These are phyloP conservation scores for Drosophila picticornis DNA, from an alignment of 2,888 invertebrate species.

Conservation along the genomic window DNA sequence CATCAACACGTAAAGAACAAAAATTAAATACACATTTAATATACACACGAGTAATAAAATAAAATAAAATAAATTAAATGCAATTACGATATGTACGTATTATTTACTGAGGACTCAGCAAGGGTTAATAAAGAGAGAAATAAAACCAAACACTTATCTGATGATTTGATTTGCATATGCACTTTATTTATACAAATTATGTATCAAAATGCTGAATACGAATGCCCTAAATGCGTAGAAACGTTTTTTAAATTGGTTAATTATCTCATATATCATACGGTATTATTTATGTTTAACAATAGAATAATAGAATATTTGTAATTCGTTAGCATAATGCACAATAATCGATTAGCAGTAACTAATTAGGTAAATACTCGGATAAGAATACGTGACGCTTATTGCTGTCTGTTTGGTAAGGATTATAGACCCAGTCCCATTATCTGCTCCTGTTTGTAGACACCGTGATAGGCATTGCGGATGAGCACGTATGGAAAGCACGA, in stretches of 20 bases:
- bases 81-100: constrained; percentile 18
- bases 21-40: constrained; percentile 65
- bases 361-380: constrained; percentile 44
- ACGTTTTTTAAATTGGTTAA: constrained; percentile 16
- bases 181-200: constrained; percentile 68
- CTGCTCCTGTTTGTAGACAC: constrained; percentile 96
- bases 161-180: constrained; percentile 53
- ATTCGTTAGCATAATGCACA: constrained; percentile 34
- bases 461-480: constrained; percentile 98
- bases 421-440: constrained; percentile 74
- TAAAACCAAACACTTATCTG: not conserved
- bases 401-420: not conserved
- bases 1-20: constrained; percentile 42
- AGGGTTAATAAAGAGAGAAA: not conserved
- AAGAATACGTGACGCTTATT: constrained; percentile 12
- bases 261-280: constrained; percentile 25
- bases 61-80: constrained; percentile 35
- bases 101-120: not conserved
- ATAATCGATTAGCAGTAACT: constrained; percentile 48
- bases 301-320: constrained; percentile 46
- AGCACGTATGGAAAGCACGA: constrained; percentile 99
- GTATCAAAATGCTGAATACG: constrained; percentile 71
- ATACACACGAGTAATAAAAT: constrained; percentile 57
- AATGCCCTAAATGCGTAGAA: constrained; percentile 28
- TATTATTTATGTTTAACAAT: constrained; percentile 65